These are phyloP conservation scores for Dynastes tityus DNA, from an alignment of 2,888 invertebrate genomes.

Conservation along the genomic window DNA sequence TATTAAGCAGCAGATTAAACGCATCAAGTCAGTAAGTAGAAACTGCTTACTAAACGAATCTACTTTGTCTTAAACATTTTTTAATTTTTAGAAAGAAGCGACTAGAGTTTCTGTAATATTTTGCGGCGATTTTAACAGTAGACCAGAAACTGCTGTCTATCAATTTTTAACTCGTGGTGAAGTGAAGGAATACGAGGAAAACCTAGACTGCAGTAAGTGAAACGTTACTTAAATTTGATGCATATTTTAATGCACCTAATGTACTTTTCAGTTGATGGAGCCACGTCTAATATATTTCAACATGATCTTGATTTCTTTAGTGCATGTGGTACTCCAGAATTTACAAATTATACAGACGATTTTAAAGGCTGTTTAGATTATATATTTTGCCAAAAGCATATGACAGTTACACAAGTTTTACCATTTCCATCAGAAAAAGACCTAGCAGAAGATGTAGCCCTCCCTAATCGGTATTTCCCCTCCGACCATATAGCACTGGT, in stretches of 20 bases:
- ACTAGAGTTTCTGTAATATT: constrained; percentile 80
- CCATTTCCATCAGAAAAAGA: constrained; percentile 88
- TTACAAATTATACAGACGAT: constrained; percentile 88
- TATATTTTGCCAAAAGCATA: constrained; percentile 84
- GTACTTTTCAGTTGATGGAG: constrained; percentile 41
- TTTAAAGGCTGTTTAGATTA: constrained; percentile 95
- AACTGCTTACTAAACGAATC: neutral
- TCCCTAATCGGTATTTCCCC: constrained; percentile 92
- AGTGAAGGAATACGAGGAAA: constrained; percentile 74
- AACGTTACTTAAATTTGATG: constrained; percentile 45
- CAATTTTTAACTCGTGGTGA: constrained; percentile 82
- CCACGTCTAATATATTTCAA: constrained; percentile 36
- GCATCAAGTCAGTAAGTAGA: constrained; percentile 66
- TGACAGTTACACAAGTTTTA: constrained; percentile 80
- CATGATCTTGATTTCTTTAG: constrained; percentile 79
- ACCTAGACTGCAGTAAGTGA: constrained; percentile 86
- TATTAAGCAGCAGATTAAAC: constrained; percentile 72
- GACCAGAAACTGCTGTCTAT: constrained; percentile 88
- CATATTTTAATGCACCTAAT: neutral
- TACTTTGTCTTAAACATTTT: no score
- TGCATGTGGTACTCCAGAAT: constrained; percentile 89
- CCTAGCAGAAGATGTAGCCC: constrained; percentile 80
- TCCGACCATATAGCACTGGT: constrained; percentile 95
- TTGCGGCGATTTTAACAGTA: constrained; percentile 96
- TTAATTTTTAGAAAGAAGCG: constrained; percentile 50